Conservation (phyloP, 2,888 invertebrate species). For the Drosophila mimetica region DNA sequence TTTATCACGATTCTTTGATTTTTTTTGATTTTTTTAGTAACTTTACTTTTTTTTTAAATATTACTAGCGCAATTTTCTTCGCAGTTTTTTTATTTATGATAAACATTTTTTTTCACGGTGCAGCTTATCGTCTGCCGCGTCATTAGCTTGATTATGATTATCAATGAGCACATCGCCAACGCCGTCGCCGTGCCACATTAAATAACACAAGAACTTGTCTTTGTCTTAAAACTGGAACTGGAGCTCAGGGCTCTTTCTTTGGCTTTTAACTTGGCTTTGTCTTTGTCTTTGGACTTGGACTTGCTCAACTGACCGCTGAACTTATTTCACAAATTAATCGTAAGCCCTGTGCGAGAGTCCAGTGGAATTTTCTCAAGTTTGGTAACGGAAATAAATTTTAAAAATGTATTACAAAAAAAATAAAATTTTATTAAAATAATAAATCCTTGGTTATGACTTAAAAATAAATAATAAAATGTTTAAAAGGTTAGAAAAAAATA, state of each 20-base stretch:
- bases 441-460: neutral
- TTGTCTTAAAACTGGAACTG: constrained; percentile 31
- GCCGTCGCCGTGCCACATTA: constrained; percentile 47
- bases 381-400: neutral
- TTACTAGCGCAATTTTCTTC: too few species aligned
- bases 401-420: too few species aligned
- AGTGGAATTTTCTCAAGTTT: neutral
- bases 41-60: too few species aligned
- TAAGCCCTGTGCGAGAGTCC: constrained; percentile 1
- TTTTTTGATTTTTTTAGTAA: neutral
- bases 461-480: too few species aligned
- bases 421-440: neutral
- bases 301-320: constrained; percentile 27
- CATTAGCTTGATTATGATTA: constrained; percentile 80
- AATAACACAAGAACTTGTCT: constrained; percentile 54
- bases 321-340: constrained; percentile 14
- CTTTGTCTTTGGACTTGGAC: constrained; percentile 4
- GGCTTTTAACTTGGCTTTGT: constrained; percentile 19
- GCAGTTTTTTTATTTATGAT: too few species aligned
- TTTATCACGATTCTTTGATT: too few species aligned
- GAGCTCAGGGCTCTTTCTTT: constrained; percentile 21
- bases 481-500: too few species aligned
- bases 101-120: neutral
- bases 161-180: constrained; percentile 70
- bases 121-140: constrained; percentile 72